A percentile compares a stretch with the other conserved stretches of the same genome.
Conservation (phyloP, 2,888 invertebrate species). For the Trypoxylon attenuatum region DNA sequence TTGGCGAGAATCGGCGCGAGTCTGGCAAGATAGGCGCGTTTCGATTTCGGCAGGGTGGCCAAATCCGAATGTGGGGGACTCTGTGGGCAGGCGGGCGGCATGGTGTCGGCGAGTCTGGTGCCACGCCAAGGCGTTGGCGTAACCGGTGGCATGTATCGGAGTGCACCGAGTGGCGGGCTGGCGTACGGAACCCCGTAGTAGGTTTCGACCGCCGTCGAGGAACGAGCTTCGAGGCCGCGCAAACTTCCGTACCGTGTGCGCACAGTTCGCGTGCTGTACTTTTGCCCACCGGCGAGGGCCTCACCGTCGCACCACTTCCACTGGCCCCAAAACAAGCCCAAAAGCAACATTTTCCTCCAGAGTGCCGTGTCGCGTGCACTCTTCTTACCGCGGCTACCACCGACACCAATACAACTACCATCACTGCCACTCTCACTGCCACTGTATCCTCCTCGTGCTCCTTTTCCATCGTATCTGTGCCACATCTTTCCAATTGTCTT, state of each 20-base stretch:
- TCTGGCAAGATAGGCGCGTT: constrained; percentile 89
- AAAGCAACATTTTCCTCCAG: constrained; percentile 67
- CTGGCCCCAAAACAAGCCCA: constrained; percentile 51
- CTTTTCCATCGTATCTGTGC: no score
- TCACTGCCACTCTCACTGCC: no score
- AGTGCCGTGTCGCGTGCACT: no score
- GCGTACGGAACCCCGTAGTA: constrained; percentile 96
- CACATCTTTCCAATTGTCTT: no score
- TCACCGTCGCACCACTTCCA: constrained; percentile 59
- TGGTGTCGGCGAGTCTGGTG: constrained; percentile 86
- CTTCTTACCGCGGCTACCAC: no score
- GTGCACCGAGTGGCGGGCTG: constrained; percentile 90
- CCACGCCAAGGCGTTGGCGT: constrained; percentile 92
- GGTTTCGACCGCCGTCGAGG: constrained; percentile 91
- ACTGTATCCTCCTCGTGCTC: no score
- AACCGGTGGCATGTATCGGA: constrained; percentile 97
- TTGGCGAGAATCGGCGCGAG: constrained; percentile 89
- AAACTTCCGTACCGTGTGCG: constrained; percentile 93
- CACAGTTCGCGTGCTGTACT: constrained; percentile 88
- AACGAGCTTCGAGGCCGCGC: constrained; percentile 88
- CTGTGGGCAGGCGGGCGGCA: constrained; percentile 93
- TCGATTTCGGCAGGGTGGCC: constrained; percentile 84
- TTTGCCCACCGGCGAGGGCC: constrained; percentile 79
- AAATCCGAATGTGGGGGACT: constrained; percentile 77
- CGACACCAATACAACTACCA: no score